These are phyloP conservation scores for Neolamprologus sp. DNA, from an alignment of 2,113 vertebrate species.

Conservation along the genomic window DNA sequence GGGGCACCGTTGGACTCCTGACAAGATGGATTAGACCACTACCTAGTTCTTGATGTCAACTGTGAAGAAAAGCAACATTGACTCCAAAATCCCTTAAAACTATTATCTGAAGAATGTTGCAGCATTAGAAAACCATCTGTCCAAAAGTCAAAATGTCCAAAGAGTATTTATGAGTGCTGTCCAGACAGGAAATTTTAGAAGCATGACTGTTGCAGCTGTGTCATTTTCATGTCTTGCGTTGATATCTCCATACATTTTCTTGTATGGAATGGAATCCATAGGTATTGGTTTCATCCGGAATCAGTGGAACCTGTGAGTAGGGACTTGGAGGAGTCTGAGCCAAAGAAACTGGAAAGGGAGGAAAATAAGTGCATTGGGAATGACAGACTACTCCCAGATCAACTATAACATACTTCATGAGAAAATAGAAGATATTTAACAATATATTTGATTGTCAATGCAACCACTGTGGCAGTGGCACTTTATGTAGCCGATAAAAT, in stretches of 20 bases:
- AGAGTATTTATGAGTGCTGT: constrained; percentile 65
- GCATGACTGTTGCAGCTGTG: constrained; percentile 70
- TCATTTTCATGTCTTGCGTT: constrained; percentile 58
- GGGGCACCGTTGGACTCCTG: constrained; percentile 23
- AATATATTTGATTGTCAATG: neutral
- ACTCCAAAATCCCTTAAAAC: constrained; percentile 52
- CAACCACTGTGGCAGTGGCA: neutral
- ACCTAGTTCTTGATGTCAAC: constrained; percentile 42
- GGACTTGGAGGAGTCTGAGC: neutral
- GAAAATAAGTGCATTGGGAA: neutral
- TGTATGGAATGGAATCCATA: constrained; percentile 55
- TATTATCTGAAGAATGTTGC: constrained; percentile 58
- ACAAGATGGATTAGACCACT: constrained; percentile 49
- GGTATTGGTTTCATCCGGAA: constrained; percentile 65
- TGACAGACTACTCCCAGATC: neutral
- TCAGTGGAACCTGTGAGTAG: constrained; percentile 39
- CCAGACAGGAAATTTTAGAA: constrained; percentile 69
- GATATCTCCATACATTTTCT: constrained; percentile 28
- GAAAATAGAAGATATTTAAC: neutral
- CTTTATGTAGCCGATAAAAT: neutral
- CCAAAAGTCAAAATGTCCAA: constrained; percentile 61
- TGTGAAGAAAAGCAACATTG: constrained; percentile 14
- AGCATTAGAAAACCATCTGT: constrained; percentile 72
- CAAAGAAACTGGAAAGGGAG: constrained; percentile 5
- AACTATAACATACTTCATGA: neutral